phyloP scores from a whole-genome alignment of 2,797 vertebrate genomes.

The Agapornis canus region DNA sequence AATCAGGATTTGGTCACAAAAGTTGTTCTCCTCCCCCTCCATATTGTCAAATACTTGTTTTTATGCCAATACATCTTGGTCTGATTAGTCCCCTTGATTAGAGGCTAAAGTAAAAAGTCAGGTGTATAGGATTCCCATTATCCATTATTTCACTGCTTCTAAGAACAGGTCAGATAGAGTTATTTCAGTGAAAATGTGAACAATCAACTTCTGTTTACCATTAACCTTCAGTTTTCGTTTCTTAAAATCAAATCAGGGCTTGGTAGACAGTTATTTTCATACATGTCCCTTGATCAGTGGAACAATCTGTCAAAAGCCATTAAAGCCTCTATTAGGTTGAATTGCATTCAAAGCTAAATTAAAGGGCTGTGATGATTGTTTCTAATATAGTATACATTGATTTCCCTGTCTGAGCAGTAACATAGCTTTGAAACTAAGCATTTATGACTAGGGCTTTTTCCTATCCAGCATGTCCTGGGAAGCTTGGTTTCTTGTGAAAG shows the following conservation, averaged over 20 bases:
- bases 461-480: conserved; percentile 24
- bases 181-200: conserved; percentile 63
- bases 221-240: conserved; percentile 78
- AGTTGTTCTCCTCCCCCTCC: conserved; percentile 22
- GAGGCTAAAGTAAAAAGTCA: conserved; percentile 51
- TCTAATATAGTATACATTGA: conserved; percentile 78
- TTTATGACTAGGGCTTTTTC: conserved; percentile 68
- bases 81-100: conserved; percentile 78
- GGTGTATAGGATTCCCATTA: conserved; percentile 75
- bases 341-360: conserved; percentile 76
- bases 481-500: conserved; percentile 34
- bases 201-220: conserved; percentile 80
- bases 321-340: conserved; percentile 85
- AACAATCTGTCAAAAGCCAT: conserved; percentile 87
- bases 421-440: conserved; percentile 76
- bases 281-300: conserved; percentile 88
- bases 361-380: conserved; percentile 70
- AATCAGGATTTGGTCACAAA: conserved; percentile 15
- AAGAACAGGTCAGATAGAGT: conserved; percentile 66
- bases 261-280: conserved; percentile 83
- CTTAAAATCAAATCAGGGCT: conserved; percentile 92
- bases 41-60: conserved; percentile 12
- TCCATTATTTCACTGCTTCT: conserved; percentile 51
- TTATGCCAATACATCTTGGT: conserved; percentile 56
- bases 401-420: conserved; percentile 69